Conservation (phyloP, 2,888 invertebrate species). For the Ceriagrion tenellum region DNA sequence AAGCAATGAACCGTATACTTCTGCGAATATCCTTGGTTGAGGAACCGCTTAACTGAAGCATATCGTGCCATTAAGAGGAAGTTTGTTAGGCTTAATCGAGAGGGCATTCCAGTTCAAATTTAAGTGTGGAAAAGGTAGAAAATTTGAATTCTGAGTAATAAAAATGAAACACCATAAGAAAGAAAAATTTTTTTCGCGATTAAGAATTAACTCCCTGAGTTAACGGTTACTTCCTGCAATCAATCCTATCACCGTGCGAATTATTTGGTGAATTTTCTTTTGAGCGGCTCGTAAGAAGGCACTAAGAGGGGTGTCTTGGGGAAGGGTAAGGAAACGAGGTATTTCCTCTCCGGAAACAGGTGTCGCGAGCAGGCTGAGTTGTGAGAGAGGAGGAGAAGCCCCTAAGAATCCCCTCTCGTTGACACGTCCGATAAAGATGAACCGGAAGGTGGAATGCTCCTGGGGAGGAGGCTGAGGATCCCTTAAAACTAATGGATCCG, state of each 20-base stretch:
- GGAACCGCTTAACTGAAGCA: too few species aligned
- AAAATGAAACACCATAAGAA: too few species aligned
- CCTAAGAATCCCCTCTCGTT: neutral
- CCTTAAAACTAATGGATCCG: constrained; percentile 41
- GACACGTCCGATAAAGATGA: constrained; percentile 38
- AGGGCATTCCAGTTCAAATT: too few species aligned
- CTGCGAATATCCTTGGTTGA: too few species aligned
- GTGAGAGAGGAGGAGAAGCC: neutral
- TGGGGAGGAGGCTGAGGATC: neutral
- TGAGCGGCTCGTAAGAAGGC: neutral
- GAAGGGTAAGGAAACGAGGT: neutral
- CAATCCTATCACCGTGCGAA: neutral
- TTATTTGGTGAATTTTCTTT: neutral
- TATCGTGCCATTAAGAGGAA: too few species aligned
- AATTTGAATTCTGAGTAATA: too few species aligned
- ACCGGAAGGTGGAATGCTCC: neutral
- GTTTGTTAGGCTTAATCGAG: too few species aligned
- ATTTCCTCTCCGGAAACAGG: constrained; percentile 22
- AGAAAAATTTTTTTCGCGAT: too few species aligned
- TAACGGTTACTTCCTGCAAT: neutral
- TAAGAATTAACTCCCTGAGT: neutral
- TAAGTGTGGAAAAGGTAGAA: too few species aligned
- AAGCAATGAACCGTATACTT: too few species aligned
- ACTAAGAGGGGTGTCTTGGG: neutral
- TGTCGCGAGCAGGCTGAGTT: neutral